Percentiles rank a stretch among this genome's conserved stretches.
These are phyloP conservation scores for Enteromius treurensis DNA, from an alignment of 2,797 vertebrate genomes.

Conservation along the genomic window DNA sequence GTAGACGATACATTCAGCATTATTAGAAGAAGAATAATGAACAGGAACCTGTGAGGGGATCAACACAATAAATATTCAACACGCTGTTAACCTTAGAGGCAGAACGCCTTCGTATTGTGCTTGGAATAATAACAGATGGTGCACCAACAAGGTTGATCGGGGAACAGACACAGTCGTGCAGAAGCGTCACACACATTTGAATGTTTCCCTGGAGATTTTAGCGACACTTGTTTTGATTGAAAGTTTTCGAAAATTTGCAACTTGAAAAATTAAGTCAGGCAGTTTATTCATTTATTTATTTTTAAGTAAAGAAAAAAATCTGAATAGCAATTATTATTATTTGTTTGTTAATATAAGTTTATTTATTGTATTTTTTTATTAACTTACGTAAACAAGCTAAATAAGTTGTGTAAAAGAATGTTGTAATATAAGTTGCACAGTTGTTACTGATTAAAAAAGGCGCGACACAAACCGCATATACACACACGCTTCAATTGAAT, in stretches of 20 bases:
- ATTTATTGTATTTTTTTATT: not conserved
- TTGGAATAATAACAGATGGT: constrained; percentile 27
- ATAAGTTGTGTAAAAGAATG: too few species aligned
- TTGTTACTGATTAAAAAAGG: not conserved
- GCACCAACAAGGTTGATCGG: not conserved
- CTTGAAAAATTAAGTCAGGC: not conserved
- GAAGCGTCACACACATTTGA: not conserved
- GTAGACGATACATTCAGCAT: constrained; percentile 29
- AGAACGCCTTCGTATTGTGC: constrained; percentile 15
- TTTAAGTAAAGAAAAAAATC: not conserved
- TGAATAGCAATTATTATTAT: not conserved
- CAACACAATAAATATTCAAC: constrained; percentile 25
- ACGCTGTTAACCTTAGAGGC: constrained; percentile 14
- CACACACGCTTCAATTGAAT: not conserved
- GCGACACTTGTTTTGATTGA: not conserved
- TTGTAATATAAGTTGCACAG: not conserved
- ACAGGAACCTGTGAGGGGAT: constrained; percentile 11
- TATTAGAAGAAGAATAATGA: constrained; percentile 49
- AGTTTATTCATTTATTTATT: too few species aligned
- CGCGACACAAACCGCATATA: not conserved
- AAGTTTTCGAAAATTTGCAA: not conserved
- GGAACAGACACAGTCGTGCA: not conserved
- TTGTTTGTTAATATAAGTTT: not conserved
- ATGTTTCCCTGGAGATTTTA: constrained; percentile 15
- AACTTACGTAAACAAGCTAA: too few species aligned